Base-by-base conservation (phyloP, 37 sponge, comb jelly and placozoan species). In the Hormiphora californensis region DNA sequence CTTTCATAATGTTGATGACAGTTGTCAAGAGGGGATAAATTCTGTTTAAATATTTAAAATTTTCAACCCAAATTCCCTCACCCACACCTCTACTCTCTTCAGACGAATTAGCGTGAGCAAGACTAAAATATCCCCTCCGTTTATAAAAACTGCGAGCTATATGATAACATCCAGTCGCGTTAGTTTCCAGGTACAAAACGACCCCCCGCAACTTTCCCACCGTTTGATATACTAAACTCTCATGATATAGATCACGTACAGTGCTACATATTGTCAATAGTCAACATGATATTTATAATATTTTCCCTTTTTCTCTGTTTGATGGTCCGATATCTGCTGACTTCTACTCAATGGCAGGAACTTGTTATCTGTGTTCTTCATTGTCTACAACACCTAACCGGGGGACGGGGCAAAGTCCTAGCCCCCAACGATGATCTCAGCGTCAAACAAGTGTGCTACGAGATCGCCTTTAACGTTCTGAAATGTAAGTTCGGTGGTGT, bases 401-500 rank as follows among this genome's bases (percentile, higher is more conserved):
- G 81, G 0, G 43, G 38, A 4, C 8, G 81, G 3, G 81, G 81
- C 44, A 73, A 73, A 40, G 81, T 73, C 3, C 46, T 36, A 40
- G 81, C 81, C 21, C 81, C 81, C 40, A 73, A 73, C 22, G 81
- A 73, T 19, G 81, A 73, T 73, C 25, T 73, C 23, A 73, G 81
- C 25, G 81, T 73, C 25, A 73, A 73, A 36, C 81, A 73, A 30
- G 43, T 73, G 28, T 73, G 81, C 46, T 73, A 73, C 81, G 81
- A 73, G 25, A 73, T 73, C 5, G 81, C 81, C 25, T 73, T 73
- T 46, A 73, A 73, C 46, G 81, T 73, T 0, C 81, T 73, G 1
- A 73, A 73, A 73, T 73, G 81, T 73, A 2, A 73, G 81, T 67
- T 59, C n/a, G n/a, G n/a, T n/a, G n/a, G n/a, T n/a, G n/a, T n/a